Evolutionary conservation across 2,797 vertebrate genomes (phyloP), one percentile per base, ranked within the genome.

Genomic region (Anisognathus igniventris): DNA sequence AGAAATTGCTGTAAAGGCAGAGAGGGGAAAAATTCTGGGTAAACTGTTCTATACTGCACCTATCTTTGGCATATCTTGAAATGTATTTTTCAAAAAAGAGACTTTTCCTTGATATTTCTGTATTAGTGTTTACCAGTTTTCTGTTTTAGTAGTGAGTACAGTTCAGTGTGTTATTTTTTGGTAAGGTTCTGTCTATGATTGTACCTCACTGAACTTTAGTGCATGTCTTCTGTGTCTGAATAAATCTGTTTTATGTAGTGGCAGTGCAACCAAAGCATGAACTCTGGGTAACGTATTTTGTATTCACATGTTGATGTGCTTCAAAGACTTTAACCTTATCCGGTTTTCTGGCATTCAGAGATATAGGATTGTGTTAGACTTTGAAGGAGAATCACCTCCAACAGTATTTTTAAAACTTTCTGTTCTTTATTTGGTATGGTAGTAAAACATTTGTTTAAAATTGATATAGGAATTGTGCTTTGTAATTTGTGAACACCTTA

Each of bases 321-420:
- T 92, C 91, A 90, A 80, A 93, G 76, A 40, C 70, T 86, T 92
- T 80, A 92, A 93, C 56, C 67, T 92, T 67, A 77, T 58, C 37
- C 22, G 12, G 14, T 92, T 90, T 94, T 95, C 87, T 93, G 87
- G 62, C 39, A 70, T 89, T 88, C 68, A 78, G 47, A 82, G 56
- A 72, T 50, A 61, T 15, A 70, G 35, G 56, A 33, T 68, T 81
- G 27, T n/a, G 3, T 72, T 67, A 62, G 64, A 57, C 65, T 81
- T 90, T 77, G 72, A 94, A 90, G 44, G 57, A 84, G 44, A 83
- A 70, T 71, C 60, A 67, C 27, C 28, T 79, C 56, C 53, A 73
- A 42, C 16, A 11, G 27, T 14, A 6, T 56, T 64, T 61, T 92
- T 62, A 23, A 35, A 42, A 53, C 56, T 80, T 91, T 48, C 47